Conservation (phyloP, 2,113 vertebrate species). For the Rhinichthys klamathensis region DNA sequence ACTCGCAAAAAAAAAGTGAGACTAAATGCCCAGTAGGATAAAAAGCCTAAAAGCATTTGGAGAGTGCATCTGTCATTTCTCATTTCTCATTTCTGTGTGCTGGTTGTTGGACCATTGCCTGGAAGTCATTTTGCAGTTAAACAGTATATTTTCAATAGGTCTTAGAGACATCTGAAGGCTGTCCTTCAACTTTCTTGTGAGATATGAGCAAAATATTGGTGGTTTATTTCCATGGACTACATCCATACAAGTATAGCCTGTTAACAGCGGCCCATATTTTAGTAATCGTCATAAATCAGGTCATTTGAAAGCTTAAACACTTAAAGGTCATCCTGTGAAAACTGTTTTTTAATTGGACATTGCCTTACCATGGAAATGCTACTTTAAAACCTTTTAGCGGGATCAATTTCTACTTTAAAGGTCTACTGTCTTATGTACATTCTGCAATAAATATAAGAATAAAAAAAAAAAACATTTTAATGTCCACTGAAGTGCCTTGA, state of each 20-base stretch:
- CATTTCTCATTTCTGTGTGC: neutral
- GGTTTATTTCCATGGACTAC: neutral
- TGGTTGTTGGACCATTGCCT: neutral
- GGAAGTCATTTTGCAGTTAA: neutral
- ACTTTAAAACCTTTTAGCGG: too few relatives aligned
- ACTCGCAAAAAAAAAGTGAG: neutral
- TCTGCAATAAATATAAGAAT: too few relatives aligned
- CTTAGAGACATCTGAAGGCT: neutral
- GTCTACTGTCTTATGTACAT: too few relatives aligned
- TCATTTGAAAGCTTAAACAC: too few relatives aligned
- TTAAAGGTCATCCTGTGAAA: too few relatives aligned
- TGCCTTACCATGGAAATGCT: too few relatives aligned
- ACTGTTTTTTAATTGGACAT: too few relatives aligned
- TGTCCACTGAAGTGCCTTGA: too few relatives aligned
- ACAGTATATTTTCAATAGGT: constrained; percentile 4
- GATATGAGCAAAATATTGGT: neutral
- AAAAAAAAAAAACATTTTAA: too few relatives aligned
- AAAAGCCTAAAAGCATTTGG: constrained; percentile 8
- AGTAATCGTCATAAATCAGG: too few relatives aligned
- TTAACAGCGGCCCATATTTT: too few relatives aligned
- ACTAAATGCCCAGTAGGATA: constrained; percentile 1
- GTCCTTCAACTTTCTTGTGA: neutral
- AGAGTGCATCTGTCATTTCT: constrained; percentile 20
- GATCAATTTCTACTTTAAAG: too few relatives aligned
- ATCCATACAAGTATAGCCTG: neutral